These are phyloP conservation scores for Eilema sororculum DNA, from an alignment of 2,888 invertebrate genomes.

Conservation along the genomic window DNA sequence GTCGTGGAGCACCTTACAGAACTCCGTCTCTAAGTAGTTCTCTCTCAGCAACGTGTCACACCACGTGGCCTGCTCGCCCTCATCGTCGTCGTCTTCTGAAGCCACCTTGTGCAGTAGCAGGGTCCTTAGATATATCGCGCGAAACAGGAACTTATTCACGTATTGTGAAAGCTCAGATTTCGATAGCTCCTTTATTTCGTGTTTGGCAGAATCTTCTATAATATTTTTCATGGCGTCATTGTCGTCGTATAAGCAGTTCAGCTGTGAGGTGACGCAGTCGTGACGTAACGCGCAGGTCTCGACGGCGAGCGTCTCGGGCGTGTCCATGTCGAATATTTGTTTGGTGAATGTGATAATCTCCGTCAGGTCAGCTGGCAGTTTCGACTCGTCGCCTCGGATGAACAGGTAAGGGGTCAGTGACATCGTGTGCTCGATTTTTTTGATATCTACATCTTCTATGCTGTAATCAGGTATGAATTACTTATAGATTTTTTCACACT, in stretches of 20 bases:
- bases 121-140: constrained; percentile 56
- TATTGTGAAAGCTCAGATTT: constrained; percentile 51
- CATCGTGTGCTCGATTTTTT: constrained; percentile 59
- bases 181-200: constrained; percentile 44
- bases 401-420: constrained; percentile 61
- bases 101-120: constrained; percentile 47
- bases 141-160: constrained; percentile 55
- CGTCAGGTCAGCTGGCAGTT: constrained; percentile 27
- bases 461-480: constrained; percentile 47
- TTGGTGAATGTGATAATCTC: constrained; percentile 45
- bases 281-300: constrained; percentile 56
- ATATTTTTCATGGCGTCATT: constrained; percentile 49
- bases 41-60: constrained; percentile 52
- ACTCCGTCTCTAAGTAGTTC: constrained; percentile 46
- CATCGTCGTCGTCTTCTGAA: constrained; percentile 38
- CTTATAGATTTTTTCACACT: neutral
- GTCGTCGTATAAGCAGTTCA: constrained; percentile 66
- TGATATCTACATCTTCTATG: constrained; percentile 45
- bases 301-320: constrained; percentile 20
- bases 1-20: constrained; percentile 57
- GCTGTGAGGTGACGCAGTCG: constrained; percentile 56
- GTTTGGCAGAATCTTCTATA: constrained; percentile 34
- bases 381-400: constrained; percentile 28
- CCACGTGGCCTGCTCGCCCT: constrained; percentile 41
- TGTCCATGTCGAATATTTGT: constrained; percentile 31